A percentile compares a stretch with the other conserved stretches of the same genome.
phyloP scores from a whole-genome alignment of 2,797 vertebrate genomes.

The Gobionotothen gibberifrons region DNA sequence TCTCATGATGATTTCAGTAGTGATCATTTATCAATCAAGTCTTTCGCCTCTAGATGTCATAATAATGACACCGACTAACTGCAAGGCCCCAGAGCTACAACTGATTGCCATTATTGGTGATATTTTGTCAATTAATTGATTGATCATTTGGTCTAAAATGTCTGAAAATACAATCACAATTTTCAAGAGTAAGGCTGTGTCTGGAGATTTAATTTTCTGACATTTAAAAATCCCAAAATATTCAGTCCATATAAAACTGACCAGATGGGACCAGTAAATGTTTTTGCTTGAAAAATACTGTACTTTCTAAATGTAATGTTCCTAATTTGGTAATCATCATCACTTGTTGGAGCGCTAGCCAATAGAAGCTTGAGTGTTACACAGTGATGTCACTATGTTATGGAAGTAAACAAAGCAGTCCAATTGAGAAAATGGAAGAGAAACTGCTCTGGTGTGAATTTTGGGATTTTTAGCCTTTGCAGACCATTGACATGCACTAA shows the following conservation, averaged over 20 bases:
- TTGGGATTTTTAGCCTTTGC: too few relatives aligned
- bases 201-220: background rate
- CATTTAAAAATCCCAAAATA: background rate
- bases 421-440: too few relatives aligned
- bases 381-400: too few relatives aligned
- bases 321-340: too few relatives aligned
- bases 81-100: background rate
- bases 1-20: background rate
- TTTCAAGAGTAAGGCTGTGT: background rate
- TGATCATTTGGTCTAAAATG: constrained; percentile 1
- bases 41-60: background rate
- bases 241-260: background rate
- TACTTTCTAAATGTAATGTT: background rate
- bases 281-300: too few relatives aligned
- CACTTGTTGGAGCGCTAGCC: too few relatives aligned
- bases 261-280: background rate
- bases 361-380: too few relatives aligned
- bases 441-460: too few relatives aligned
- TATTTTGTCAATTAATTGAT: background rate
- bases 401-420: too few relatives aligned
- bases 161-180: background rate
- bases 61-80: background rate
- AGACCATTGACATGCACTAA: too few relatives aligned
- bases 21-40: background rate
- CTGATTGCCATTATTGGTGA: background rate